Evolutionary conservation across 2,797 vertebrate genomes (phyloP).

Genomic region (Galagoides demidoff): DNA sequence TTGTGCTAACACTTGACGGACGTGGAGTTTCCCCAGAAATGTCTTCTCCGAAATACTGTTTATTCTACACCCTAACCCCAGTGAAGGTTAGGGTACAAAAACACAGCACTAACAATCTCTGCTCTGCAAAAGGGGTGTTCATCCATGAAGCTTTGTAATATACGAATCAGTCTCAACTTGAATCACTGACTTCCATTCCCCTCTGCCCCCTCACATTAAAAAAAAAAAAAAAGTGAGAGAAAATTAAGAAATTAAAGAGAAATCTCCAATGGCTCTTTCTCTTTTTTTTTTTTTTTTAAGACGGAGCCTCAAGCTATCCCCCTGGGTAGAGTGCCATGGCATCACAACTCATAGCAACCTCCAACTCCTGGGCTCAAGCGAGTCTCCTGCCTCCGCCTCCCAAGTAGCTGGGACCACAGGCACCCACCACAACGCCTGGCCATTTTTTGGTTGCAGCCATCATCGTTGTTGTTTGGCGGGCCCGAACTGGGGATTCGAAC

Average conservation of each 20-base stretch:
- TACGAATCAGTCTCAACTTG: neutral
- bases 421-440: too few species aligned
- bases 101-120: neutral
- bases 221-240: constrained; percentile 39
- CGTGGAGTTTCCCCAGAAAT: neutral
- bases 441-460: too few species aligned
- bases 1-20: neutral
- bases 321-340: too few species aligned
- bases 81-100: neutral
- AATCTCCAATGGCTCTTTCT: constrained; percentile 25
- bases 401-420: too few species aligned
- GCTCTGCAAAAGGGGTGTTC: constrained; percentile 24
- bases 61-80: constrained; percentile 19
- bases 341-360: too few species aligned
- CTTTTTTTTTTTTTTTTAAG: too few species aligned
- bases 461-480: too few species aligned
- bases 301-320: too few species aligned
- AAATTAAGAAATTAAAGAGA: constrained; percentile 62
- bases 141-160: neutral
- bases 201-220: constrained; percentile 36
- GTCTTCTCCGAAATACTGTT: constrained; percentile 18
- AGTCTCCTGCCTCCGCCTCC: too few species aligned
- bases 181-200: constrained; percentile 11
- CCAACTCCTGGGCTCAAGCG: too few species aligned
- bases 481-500: too few species aligned